Conservation (phyloP, 2,888 invertebrate genomes). For the Meganola albula region DNA sequence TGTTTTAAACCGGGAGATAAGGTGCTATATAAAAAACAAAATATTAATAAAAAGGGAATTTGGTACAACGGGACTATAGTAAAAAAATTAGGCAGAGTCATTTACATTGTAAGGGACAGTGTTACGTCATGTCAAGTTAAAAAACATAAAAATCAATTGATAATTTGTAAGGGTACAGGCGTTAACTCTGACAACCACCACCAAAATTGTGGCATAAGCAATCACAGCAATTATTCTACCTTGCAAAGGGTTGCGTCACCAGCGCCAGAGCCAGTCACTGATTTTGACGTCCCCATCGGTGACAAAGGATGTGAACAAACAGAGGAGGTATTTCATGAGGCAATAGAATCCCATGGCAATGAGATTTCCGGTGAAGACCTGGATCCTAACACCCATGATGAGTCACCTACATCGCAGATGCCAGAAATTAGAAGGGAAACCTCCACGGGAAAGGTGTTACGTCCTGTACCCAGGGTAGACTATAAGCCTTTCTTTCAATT, state of each 20-base stretch:
- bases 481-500: neutral
- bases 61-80: conserved; percentile 16
- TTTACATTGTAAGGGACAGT: conserved; percentile 8
- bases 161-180: neutral
- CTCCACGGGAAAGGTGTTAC: neutral
- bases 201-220: neutral
- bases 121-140: neutral
- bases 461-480: neutral
- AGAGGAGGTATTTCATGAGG: too few relatives aligned
- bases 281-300: too few relatives aligned
- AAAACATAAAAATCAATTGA: conserved; percentile 1
- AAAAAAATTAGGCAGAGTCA: conserved; percentile 9
- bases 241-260: too few relatives aligned
- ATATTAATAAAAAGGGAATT: conserved; percentile 5
- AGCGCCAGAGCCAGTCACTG: too few relatives aligned
- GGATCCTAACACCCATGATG: neutral
- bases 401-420: neutral
- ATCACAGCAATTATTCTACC: too few relatives aligned
- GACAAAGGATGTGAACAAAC: too few relatives aligned
- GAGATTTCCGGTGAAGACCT: too few relatives aligned
- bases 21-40: conserved; percentile 10
- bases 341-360: too few relatives aligned
- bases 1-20: neutral
- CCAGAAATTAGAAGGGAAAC: too few relatives aligned
- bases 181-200: neutral